Percentiles rank a stretch among this genome's conserved stretches.
These are phyloP conservation scores for Danio aesculapii DNA, from an alignment of 2,797 vertebrate genomes.

Conservation along the genomic window DNA sequence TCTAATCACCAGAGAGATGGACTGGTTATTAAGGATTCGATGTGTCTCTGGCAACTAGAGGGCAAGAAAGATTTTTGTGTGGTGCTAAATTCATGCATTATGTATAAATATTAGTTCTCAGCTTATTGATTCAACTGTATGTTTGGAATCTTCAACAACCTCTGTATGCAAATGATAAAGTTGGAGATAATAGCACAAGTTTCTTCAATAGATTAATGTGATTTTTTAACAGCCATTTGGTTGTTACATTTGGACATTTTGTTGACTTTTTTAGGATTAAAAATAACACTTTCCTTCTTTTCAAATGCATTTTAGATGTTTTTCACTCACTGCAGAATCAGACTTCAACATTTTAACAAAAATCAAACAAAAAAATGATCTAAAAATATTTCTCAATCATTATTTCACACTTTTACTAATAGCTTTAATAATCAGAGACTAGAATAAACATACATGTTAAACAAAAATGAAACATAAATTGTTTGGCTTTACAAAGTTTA, in stretches of 20 bases:
- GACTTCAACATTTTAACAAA: no score
- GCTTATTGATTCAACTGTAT: conserved; percentile 40
- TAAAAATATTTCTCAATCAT: background rate
- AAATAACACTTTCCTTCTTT: background rate
- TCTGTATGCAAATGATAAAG: conserved; percentile 19
- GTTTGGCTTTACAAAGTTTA: no score
- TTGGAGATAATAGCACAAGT: background rate
- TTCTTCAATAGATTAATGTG: conserved; percentile 2
- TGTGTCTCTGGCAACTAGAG: conserved; percentile 28
- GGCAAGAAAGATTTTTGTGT: conserved; percentile 33
- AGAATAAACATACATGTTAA: background rate
- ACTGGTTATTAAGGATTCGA: conserved; percentile 45
- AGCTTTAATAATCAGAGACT: background rate
- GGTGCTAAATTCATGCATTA: conserved; percentile 50
- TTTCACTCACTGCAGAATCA: no score
- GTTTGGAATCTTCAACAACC: conserved; percentile 29
- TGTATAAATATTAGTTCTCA: conserved; percentile 43
- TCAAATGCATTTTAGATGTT: background rate
- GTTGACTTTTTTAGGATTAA: background rate
- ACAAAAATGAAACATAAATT: no score
- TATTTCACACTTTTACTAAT: background rate
- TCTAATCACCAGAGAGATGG: conserved; percentile 35
- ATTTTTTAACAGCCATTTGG: background rate
- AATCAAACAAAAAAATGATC: no score
- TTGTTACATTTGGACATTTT: background rate